Evolutionary conservation across 1,140 invertebrate genomes (phyloP).

Genomic region (Bombus confusus): DNA sequence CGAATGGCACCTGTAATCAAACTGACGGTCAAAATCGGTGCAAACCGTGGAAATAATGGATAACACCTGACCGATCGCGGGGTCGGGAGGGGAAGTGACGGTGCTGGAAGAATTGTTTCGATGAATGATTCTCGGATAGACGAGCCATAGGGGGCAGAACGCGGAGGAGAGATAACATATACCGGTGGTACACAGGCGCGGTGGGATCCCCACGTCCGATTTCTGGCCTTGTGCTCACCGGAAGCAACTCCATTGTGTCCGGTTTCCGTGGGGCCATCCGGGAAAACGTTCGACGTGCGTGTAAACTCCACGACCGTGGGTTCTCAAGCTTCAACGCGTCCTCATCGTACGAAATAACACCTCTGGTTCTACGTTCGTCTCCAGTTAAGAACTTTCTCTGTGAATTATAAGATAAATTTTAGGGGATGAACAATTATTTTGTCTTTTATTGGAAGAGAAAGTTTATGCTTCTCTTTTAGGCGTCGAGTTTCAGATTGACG

Average conservation of each 20-base stretch:
- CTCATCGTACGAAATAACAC: background rate
- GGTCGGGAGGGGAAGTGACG: conserved; percentile 23
- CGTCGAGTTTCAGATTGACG: background rate
- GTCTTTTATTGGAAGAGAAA: background rate
- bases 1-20: conserved; percentile 81
- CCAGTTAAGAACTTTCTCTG: too few relatives aligned
- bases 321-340: conserved; percentile 36
- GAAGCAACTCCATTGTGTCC: conserved; percentile 78
- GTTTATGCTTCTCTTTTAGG: background rate
- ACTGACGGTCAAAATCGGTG: conserved; percentile 74
- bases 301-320: conserved; percentile 26
- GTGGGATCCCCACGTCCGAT: conserved; percentile 65
- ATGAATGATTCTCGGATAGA: conserved; percentile 58
- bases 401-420: background rate
- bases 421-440: background rate
- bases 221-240: conserved; percentile 79
- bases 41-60: conserved; percentile 63
- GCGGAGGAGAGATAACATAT: conserved; percentile 31
- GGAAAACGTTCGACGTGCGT: conserved; percentile 74
- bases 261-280: conserved; percentile 81
- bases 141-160: conserved; percentile 60
- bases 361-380: too few relatives aligned
- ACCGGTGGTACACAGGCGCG: conserved; percentile 42
- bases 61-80: conserved; percentile 25
- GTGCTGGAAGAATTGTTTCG: conserved; percentile 54